phyloP scores from a whole-genome alignment of 2,113 vertebrate genomes.

The Leptocoma aspasia region DNA sequence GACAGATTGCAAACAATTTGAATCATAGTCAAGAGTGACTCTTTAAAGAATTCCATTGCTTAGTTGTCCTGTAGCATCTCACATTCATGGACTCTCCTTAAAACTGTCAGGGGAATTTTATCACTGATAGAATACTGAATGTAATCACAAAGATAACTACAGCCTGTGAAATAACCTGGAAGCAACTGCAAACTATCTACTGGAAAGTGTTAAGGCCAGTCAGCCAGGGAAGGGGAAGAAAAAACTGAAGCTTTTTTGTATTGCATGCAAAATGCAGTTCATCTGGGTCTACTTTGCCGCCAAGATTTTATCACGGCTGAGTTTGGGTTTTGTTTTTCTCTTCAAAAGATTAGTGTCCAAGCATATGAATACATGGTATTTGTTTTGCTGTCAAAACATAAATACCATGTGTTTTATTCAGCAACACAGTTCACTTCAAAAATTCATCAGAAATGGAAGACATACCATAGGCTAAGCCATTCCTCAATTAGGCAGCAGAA shows the following conservation, averaged over 20 bases:
- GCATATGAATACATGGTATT: constrained; percentile 30
- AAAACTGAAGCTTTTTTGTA: constrained; percentile 35
- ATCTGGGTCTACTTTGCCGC: constrained; percentile 37
- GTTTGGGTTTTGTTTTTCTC: constrained; percentile 46
- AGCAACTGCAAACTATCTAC: not conserved
- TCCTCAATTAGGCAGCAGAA: not conserved
- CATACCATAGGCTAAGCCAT: not conserved
- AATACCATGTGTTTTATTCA: constrained; percentile 10
- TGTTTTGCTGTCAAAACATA: constrained; percentile 41
- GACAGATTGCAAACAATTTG: not conserved
- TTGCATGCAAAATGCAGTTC: constrained; percentile 40
- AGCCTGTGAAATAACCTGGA: not conserved
- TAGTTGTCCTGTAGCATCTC: not conserved
- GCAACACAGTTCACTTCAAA: not conserved
- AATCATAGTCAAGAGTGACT: not conserved
- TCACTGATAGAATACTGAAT: not conserved
- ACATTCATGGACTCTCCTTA: not conserved
- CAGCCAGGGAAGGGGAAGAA: not conserved
- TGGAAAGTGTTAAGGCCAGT: not conserved
- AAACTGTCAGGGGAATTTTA: not conserved
- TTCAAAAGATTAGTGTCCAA: constrained; percentile 44
- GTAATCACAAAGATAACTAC: not conserved
- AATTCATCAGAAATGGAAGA: not conserved
- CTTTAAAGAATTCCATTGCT: not conserved
- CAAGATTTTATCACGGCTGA: constrained; percentile 46